Percentiles rank a stretch among this genome's conserved stretches.
Conservation (phyloP, 2,888 invertebrate genomes). For the Sclerodermus sp. region DNA sequence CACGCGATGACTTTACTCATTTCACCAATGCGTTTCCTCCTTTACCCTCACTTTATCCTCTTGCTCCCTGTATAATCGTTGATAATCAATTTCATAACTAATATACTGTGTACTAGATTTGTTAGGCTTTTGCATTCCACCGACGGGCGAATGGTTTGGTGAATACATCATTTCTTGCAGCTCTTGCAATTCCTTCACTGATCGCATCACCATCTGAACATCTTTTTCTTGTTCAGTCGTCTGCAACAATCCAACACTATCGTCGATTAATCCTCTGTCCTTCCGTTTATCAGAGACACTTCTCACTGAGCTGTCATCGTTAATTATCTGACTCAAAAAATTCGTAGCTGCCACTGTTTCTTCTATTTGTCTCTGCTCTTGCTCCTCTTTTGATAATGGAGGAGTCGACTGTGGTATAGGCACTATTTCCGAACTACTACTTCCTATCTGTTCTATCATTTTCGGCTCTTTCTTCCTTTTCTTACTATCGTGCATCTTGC, state of each 20-base stretch:
- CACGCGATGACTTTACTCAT: background rate
- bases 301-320: constrained; percentile 41
- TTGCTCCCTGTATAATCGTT: constrained; percentile 46
- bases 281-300: constrained; percentile 36
- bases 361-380: constrained; percentile 52
- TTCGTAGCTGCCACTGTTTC: constrained; percentile 57
- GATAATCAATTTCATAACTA: constrained; percentile 43
- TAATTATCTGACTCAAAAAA: constrained; percentile 56
- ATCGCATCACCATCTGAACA: constrained; percentile 54
- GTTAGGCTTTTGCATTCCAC: constrained; percentile 36
- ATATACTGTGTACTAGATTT: constrained; percentile 42
- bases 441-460: constrained; percentile 28
- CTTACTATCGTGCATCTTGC: constrained; percentile 40
- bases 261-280: constrained; percentile 35
- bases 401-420: constrained; percentile 25
- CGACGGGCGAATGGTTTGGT: constrained; percentile 43
- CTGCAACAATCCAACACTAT: constrained; percentile 27
- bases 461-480: constrained; percentile 38
- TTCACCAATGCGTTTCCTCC: constrained; percentile 47
- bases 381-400: constrained; percentile 43
- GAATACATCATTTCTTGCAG: constrained; percentile 47
- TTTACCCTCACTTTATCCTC: constrained; percentile 46
- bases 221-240: constrained; percentile 49
- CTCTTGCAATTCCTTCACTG: constrained; percentile 52
- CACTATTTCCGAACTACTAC: constrained; percentile 18